Evolutionary conservation across 2,888 invertebrate genomes (phyloP), one percentile per base, ranked within the genome.

Genomic region (Thereva unica): DNA sequence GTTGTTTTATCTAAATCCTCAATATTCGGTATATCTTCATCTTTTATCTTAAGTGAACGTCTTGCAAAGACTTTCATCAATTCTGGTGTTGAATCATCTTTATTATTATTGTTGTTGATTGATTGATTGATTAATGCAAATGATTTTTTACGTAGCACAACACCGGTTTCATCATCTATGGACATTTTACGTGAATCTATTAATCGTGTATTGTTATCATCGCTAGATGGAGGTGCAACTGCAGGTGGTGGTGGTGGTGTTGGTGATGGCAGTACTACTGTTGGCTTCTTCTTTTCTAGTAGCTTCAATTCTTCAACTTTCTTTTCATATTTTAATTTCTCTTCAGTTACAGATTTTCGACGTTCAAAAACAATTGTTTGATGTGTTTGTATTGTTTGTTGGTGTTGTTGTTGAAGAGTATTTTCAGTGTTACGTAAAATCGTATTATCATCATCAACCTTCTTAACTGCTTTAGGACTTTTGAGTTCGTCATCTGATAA

Each of bases 51-150:
- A 0, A 92, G 80, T n/a, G 91, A 92, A 67, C 91, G 82, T 50
- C 92, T 82, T 0, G 91, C 91, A 76, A 92, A 92, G 0, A 92
- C 92, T 80, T 91, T 91, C 86, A 91, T 88, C 6, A 91, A 77
- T 78, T 91, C 91, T 0, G 91, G 91, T 76, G 90, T 89, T 2
- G 23, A 23, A 67, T 90, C 89, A 65, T 85, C 84, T 72, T 82
- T 73, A 10, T 64, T 7, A 49, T 67, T 67, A 10, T 67, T 69
- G 44, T 67, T 69, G 44, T 66, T 72, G 4, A 69, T 68, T 3
- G 66, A 64, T 38, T 53, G 68, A 52, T 38, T 72, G 38, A 69
- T 72, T 1, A 55, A 40, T n/a, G 75, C 76, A 69, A 80, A 77
- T 4, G 80, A 78, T 70, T 81, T 81, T 67, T 80, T 80, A 37